These are phyloP conservation scores for Nesometra sesokonis DNA, from an alignment of 35 echinoderm and acorn worm species.

Conservation along the genomic window DNA sequence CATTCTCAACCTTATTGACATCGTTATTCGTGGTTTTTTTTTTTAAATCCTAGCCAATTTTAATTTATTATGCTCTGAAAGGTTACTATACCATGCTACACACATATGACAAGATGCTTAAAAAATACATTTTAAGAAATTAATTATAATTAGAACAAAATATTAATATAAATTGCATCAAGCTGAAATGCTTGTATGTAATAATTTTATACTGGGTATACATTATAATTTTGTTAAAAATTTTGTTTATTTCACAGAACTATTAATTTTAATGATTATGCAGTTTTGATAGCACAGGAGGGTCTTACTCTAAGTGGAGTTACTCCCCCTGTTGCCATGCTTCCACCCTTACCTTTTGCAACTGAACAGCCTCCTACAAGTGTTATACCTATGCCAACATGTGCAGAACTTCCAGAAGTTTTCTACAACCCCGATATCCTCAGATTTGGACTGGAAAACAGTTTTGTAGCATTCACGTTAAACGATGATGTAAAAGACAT, in stretches of 20 bases:
- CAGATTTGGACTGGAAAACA: conserved; percentile 53
- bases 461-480: conserved; percentile 38
- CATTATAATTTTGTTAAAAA: not conserved
- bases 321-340: conserved; percentile 19
- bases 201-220: too few relatives aligned
- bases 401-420: conserved; percentile 30
- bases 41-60: too few relatives aligned
- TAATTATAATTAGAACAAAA: too few relatives aligned
- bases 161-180: too few relatives aligned
- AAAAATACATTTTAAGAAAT: too few relatives aligned
- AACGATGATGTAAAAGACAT: not conserved
- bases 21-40: too few relatives aligned
- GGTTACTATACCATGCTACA: too few relatives aligned
- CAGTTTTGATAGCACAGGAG: conserved; percentile 16
- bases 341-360: conserved; percentile 72
- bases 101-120: too few relatives aligned
- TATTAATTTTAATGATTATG: conserved; percentile 67
- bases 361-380: conserved; percentile 25
- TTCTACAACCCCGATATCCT: conserved; percentile 26
- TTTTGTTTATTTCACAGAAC: conserved; percentile 14
- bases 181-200: too few relatives aligned
- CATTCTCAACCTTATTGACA: too few relatives aligned
- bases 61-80: too few relatives aligned
- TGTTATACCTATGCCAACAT: conserved; percentile 25
- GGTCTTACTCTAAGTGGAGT: conserved; percentile 59